These are phyloP conservation scores for Alligator mississippiensis DNA, from an alignment of 2,113 vertebrate genomes.

Conservation along the genomic window DNA sequence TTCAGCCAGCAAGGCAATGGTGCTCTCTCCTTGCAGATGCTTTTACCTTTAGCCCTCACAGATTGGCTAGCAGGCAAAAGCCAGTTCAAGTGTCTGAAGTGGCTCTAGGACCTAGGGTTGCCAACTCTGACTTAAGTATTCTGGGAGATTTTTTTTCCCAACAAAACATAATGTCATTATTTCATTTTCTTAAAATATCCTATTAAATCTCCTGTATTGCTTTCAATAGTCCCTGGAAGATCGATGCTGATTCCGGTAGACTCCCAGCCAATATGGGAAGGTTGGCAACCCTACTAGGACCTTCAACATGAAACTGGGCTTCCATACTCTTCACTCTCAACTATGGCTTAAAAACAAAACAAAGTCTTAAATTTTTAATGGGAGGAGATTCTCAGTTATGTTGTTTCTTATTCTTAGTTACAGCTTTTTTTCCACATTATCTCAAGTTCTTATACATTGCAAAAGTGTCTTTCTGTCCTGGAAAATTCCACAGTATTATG, in stretches of 20 bases:
- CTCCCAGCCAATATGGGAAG: too few relatives aligned
- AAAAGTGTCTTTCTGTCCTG: neutral
- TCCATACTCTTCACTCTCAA: neutral
- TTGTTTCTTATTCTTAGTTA: neutral
- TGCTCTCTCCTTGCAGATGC: neutral
- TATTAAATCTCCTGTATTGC: too few relatives aligned
- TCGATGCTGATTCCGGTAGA: too few relatives aligned
- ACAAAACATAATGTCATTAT: too few relatives aligned
- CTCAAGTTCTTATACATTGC: neutral
- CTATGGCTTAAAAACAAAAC: neutral
- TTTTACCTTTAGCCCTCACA: neutral
- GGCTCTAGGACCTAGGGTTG: too few relatives aligned
- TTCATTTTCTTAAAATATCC: too few relatives aligned
- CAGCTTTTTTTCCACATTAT: neutral
- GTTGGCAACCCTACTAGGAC: neutral
- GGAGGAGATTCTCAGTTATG: neutral
- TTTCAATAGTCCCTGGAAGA: too few relatives aligned
- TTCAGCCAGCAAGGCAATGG: rapidly evolving
- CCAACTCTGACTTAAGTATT: too few relatives aligned
- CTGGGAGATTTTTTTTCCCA: too few relatives aligned
- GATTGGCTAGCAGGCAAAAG: neutral
- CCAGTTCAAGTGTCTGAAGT: too few relatives aligned
- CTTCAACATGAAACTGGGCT: neutral
- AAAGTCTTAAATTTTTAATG: neutral
- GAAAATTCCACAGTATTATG: neutral